A percentile compares a stretch with the other conserved stretches of the same genome.
Evolutionary conservation across 2,888 invertebrate genomes (phyloP).

Genomic region (Torymus aiolomorphi): DNA sequence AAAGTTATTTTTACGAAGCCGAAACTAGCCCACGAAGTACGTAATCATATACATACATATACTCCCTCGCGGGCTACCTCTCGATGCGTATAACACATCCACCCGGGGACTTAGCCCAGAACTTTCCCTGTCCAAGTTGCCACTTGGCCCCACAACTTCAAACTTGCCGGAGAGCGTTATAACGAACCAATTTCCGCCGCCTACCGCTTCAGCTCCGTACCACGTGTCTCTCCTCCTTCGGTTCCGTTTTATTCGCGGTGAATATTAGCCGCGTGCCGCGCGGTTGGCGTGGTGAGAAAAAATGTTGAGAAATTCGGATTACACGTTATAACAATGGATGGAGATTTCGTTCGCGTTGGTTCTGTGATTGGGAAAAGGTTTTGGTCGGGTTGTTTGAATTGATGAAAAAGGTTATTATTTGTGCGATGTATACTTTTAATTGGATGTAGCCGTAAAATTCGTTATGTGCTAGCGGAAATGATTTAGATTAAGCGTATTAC

Average conservation of each 20-base stretch:
- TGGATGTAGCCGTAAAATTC: background rate
- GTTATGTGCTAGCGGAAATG: background rate
- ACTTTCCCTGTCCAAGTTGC: slow-evolving; percentile 53
- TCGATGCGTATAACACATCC: slow-evolving; percentile 21
- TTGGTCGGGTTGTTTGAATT: background rate
- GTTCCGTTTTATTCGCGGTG: background rate
- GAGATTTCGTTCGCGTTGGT: background rate
- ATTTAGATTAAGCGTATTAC: background rate
- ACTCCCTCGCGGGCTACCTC: background rate
- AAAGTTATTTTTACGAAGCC: too few relatives aligned
- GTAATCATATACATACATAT: background rate
- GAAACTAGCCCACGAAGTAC: background rate
- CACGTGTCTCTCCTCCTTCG: too few relatives aligned
- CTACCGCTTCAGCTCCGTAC: background rate
- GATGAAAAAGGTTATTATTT: background rate
- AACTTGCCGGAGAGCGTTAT: slow-evolving; percentile 48
- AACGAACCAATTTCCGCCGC: slow-evolving; percentile 60
- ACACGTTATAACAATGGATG: background rate
- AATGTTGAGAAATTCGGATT: too few relatives aligned
- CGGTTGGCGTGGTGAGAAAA: too few relatives aligned
- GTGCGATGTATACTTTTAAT: background rate
- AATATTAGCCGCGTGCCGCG: background rate
- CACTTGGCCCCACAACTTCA: slow-evolving; percentile 57
- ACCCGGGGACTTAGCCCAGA: slow-evolving; percentile 49
- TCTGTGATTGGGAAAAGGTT: background rate